Conservation (phyloP, 2,113 vertebrate genomes). For the Tyto alba region DNA sequence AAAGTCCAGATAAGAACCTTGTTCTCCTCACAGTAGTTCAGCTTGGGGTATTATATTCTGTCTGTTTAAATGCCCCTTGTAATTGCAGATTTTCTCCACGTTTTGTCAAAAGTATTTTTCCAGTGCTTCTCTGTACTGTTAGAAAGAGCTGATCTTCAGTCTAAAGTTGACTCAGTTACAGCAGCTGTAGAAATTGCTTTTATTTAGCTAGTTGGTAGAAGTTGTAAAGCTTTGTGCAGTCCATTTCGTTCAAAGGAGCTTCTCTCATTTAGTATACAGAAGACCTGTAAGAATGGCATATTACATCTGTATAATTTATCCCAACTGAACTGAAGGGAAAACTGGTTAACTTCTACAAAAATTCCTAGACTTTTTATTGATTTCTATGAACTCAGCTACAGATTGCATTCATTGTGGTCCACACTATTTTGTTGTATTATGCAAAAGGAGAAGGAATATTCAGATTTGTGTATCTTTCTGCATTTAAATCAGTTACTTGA, state of each 20-base stretch:
- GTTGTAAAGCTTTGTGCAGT: neutral
- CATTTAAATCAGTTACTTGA: neutral
- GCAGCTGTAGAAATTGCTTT: neutral
- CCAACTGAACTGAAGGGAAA: neutral
- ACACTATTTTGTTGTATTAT: neutral
- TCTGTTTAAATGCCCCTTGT: neutral
- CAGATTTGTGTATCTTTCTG: neutral
- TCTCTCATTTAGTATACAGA: neutral
- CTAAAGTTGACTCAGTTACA: neutral
- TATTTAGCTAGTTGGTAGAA: neutral
- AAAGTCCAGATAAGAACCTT: neutral
- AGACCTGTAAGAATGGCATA: neutral
- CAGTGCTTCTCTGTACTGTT: neutral
- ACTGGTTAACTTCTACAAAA: neutral
- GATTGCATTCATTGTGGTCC: neutral
- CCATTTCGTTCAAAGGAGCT: neutral
- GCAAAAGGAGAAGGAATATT: neutral
- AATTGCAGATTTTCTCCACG: neutral
- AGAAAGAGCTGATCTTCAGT: neutral
- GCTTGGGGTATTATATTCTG: neutral
- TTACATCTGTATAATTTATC: neutral
- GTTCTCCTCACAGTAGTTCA: neutral
- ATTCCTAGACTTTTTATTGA: neutral
- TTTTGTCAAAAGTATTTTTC: neutral
- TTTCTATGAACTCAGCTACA: neutral